These are phyloP conservation scores for Hypomecis atomaria DNA, from an alignment of 2,888 invertebrate species.

Conservation along the genomic window DNA sequence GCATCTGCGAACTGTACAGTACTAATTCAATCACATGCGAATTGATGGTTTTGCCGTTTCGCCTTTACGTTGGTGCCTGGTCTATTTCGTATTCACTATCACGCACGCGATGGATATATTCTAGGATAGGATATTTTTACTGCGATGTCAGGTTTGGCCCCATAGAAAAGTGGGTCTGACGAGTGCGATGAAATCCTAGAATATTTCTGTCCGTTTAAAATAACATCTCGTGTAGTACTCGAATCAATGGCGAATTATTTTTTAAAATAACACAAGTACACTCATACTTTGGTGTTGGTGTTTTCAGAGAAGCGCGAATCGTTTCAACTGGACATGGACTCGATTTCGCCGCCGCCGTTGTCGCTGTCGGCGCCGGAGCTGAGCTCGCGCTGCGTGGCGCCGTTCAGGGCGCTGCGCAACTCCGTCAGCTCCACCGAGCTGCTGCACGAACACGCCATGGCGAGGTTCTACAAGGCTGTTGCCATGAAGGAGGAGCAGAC, in stretches of 20 bases:
- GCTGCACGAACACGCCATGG: slow-evolving; percentile 92
- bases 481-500: slow-evolving; percentile 89
- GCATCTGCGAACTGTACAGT: slow-evolving; percentile 56
- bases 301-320: slow-evolving; percentile 81
- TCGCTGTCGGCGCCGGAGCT: slow-evolving; percentile 93
- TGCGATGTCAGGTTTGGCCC: too few relatives aligned
- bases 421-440: slow-evolving; percentile 93
- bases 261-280: not conserved
- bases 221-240: too few relatives aligned
- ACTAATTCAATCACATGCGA: slow-evolving; percentile 26
- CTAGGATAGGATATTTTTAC: too few relatives aligned
- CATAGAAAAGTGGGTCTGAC: too few relatives aligned
- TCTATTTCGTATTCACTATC: too few relatives aligned
- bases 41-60: too few relatives aligned
- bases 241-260: not conserved
- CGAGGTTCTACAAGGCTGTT: slow-evolving; percentile 91
- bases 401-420: slow-evolving; percentile 86
- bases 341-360: slow-evolving; percentile 90
- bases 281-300: slow-evolving; percentile 5
- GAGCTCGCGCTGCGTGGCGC: slow-evolving; percentile 77
- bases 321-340: slow-evolving; percentile 87
- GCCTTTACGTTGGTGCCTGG: too few relatives aligned
- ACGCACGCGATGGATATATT: too few relatives aligned
- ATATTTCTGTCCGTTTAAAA: too few relatives aligned
- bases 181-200: too few relatives aligned